Percentiles rank a stretch among this genome's conserved stretches.
phyloP scores from a whole-genome alignment of 2,888 invertebrate species.

The Muscina levida region DNA sequence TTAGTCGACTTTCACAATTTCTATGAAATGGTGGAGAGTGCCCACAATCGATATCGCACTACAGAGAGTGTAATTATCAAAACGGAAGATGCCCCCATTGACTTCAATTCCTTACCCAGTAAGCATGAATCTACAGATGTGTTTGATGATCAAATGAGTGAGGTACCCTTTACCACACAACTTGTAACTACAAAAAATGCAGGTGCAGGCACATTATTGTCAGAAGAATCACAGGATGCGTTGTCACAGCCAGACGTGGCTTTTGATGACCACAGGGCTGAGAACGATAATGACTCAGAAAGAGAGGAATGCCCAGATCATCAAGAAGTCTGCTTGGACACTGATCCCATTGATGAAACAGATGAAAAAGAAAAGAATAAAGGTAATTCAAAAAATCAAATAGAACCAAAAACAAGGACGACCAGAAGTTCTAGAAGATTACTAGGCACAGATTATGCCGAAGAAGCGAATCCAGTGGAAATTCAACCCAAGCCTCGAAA shows the following conservation, averaged over 20 bases:
- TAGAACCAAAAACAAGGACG: neutral
- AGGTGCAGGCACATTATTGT: neutral
- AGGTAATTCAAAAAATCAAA: neutral
- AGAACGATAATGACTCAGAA: neutral
- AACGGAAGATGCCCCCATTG: neutral
- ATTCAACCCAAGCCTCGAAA: conserved; percentile 39
- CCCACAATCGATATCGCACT: conserved; percentile 67
- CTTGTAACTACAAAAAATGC: neutral
- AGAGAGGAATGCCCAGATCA: neutral
- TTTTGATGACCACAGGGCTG: neutral
- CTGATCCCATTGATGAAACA: conserved; percentile 57
- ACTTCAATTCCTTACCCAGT: neutral
- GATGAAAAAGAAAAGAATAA: conserved; percentile 21
- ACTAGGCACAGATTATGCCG: neutral
- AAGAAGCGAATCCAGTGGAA: conserved; percentile 44
- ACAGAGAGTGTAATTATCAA: neutral
- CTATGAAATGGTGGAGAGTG: conserved; percentile 74
- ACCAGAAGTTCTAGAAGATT: neutral
- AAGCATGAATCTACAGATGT: conserved; percentile 52
- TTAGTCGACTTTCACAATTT: conserved; percentile 76
- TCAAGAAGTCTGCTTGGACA: neutral
- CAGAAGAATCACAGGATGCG: too few relatives aligned
- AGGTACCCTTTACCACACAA: neutral
- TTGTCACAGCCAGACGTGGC: too few relatives aligned
- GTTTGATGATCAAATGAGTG: conserved; percentile 40